Percentiles rank a stretch among this genome's conserved stretches.
These are phyloP conservation scores for Xanthia icteritia DNA, from an alignment of 2,888 invertebrate genomes.

Conservation along the genomic window DNA sequence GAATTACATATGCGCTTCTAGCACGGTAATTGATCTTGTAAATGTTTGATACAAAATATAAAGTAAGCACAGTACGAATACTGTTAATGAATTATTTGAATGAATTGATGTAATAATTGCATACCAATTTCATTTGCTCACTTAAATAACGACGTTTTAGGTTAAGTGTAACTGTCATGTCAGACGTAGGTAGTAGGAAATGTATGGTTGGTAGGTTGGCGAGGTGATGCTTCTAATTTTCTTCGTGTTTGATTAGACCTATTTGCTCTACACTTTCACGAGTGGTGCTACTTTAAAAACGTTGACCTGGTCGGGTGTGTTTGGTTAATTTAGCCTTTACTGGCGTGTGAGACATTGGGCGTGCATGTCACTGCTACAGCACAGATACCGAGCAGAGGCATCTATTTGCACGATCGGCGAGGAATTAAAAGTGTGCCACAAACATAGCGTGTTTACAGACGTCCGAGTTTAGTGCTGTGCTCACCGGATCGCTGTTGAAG, in stretches of 20 bases:
- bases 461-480: constrained; percentile 71
- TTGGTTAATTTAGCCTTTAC: constrained; percentile 82
- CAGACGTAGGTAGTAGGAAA: constrained; percentile 70
- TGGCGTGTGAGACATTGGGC: constrained; percentile 72
- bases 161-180: constrained; percentile 60
- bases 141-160: constrained; percentile 51
- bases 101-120: constrained; percentile 16
- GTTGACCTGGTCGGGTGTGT: constrained; percentile 85
- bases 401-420: constrained; percentile 77
- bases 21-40: constrained; percentile 14
- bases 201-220: constrained; percentile 65
- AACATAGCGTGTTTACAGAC: constrained; percentile 79
- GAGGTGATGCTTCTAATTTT: constrained; percentile 81
- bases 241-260: constrained; percentile 84
- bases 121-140: constrained; percentile 33
- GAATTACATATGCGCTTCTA: not conserved
- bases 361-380: constrained; percentile 68
- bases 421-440: constrained; percentile 83
- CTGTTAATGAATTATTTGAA: constrained; percentile 9
- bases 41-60: constrained; percentile 2
- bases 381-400: constrained; percentile 68
- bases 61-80: not conserved
- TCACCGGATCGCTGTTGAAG: constrained; percentile 70
- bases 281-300: constrained; percentile 87
- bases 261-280: constrained; percentile 88